These are phyloP conservation scores for Amiota mariae DNA, from an alignment of 2,888 invertebrate species.

Conservation along the genomic window DNA sequence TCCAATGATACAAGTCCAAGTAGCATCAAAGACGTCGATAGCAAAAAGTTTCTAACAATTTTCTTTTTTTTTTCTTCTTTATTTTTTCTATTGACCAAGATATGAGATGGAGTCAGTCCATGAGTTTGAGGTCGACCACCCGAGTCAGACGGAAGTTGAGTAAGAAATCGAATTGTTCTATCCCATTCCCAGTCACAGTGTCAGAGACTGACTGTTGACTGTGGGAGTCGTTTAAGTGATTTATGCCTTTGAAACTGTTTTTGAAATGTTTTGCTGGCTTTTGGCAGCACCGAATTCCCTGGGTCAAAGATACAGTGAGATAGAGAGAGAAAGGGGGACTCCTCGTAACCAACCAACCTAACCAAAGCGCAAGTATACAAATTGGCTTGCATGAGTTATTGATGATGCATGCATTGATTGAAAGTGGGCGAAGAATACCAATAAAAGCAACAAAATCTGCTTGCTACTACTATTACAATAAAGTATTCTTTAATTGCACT, in stretches of 20 bases:
- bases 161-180: constrained; percentile 37
- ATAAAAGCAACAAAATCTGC: background rate
- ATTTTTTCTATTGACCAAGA: constrained; percentile 58
- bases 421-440: background rate
- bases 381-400: constrained; percentile 66
- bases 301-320: constrained; percentile 1
- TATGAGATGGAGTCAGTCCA: constrained; percentile 30
- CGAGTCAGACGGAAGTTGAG: background rate
- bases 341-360: too few species aligned
- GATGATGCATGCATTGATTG: constrained; percentile 59
- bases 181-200: too few species aligned
- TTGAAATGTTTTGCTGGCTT: constrained; percentile 59
- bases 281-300: constrained; percentile 47
- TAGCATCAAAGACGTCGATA: background rate
- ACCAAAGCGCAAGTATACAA: constrained; percentile 65
- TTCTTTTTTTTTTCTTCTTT: background rate
- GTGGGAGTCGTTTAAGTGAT: constrained; percentile 61
- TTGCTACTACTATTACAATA: background rate
- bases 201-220: too few species aligned
- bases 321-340: too few species aligned
- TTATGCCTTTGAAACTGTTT: constrained; percentile 65
- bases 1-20: constrained; percentile 58
- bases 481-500: background rate
- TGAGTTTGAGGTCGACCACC: background rate
- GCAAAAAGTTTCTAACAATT: constrained; percentile 3